These are phyloP conservation scores for Chionis minor DNA, from an alignment of 2,113 vertebrate species.

Conservation along the genomic window DNA sequence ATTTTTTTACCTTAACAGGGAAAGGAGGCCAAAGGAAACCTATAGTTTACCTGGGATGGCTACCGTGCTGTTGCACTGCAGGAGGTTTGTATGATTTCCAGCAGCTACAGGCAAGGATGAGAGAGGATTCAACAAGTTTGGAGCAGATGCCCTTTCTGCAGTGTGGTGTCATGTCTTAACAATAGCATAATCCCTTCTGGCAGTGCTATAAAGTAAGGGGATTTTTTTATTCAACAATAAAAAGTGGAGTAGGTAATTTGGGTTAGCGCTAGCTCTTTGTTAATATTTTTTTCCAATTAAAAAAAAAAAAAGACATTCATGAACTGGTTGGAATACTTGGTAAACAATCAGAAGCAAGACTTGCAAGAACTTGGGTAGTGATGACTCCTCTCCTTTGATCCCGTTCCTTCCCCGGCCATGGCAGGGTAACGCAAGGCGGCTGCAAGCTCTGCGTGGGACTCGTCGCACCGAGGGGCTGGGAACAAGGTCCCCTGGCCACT, in stretches of 20 bases:
- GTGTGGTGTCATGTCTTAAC: not conserved
- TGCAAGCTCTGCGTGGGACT: not conserved
- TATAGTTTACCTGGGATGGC: not conserved
- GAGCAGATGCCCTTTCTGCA: not conserved
- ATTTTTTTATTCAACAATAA: not conserved
- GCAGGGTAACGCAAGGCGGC: not conserved
- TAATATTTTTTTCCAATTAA: not conserved
- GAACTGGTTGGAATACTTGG: not conserved
- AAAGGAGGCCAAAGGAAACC: not conserved
- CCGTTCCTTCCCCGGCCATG: not conserved
- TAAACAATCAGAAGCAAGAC: not conserved
- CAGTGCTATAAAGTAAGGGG: not conserved
- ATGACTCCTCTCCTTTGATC: slow-evolving; percentile 18
- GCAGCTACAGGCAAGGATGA: not conserved
- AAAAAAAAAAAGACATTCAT: not conserved
- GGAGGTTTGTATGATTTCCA: not conserved
- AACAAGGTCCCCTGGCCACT: not conserved
- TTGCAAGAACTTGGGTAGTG: not conserved
- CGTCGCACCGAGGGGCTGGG: not conserved
- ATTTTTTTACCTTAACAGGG: not conserved
- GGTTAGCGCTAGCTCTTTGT: not conserved
- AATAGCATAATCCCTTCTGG: not conserved
- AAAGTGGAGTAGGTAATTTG: not conserved
- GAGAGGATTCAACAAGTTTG: not conserved
- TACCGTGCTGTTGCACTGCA: not conserved